A percentile compares a stretch with the other conserved stretches of the same genome.
These are phyloP conservation scores for Etheostoma nigrum DNA, from an alignment of 2,797 vertebrate species.

Conservation along the genomic window DNA sequence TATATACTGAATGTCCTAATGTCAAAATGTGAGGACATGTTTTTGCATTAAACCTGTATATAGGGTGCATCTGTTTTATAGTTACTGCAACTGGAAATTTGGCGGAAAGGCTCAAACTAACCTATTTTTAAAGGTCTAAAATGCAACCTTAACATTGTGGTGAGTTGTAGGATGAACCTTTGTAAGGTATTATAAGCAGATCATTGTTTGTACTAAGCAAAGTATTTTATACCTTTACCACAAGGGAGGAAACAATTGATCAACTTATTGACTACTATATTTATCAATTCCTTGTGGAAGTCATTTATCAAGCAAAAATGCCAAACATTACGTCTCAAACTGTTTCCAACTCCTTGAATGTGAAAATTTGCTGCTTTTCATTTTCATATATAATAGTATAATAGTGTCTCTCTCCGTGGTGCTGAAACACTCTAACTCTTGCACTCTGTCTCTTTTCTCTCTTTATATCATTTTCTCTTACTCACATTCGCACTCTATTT, in stretches of 20 bases:
- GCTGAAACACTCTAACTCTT: slow-evolving; percentile 23
- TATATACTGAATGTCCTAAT: not conserved
- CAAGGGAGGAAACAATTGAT: not conserved
- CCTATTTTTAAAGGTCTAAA: not conserved
- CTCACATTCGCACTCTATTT: not conserved
- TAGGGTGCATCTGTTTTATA: too few relatives aligned
- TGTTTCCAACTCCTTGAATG: not conserved
- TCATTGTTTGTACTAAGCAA: not conserved
- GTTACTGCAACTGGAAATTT: not conserved
- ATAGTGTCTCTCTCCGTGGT: slow-evolving; percentile 22
- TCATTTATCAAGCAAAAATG: slow-evolving; percentile 9
- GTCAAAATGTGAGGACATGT: not conserved
- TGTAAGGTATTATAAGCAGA: too few relatives aligned
- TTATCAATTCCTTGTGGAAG: not conserved
- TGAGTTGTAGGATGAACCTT: not conserved
- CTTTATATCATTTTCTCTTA: not conserved
- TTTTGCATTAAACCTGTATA: not conserved
- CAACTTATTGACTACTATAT: not conserved
- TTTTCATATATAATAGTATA: not conserved
- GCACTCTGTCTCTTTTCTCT: not conserved
- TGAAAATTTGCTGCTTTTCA: not conserved
- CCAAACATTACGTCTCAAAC: too few relatives aligned
- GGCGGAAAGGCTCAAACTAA: not conserved
- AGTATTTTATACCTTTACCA: not conserved
- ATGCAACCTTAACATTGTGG: not conserved